A percentile compares a stretch with the other conserved stretches of the same genome.
Conservation (phyloP, 2,888 invertebrate genomes). For the Aradus depressus region DNA sequence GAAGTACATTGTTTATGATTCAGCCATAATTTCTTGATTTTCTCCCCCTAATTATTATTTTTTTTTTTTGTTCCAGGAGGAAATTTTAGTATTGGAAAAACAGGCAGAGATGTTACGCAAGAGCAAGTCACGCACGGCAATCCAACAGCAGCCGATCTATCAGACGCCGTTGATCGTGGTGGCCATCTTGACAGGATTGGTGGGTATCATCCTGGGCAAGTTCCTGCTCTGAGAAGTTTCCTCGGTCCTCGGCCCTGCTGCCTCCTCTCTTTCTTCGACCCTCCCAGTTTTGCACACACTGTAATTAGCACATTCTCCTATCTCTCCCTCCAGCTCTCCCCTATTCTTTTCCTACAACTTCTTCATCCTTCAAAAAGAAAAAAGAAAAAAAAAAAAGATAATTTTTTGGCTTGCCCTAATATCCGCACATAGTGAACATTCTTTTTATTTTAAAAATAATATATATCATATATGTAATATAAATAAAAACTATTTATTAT, state of each 20-base stretch:
- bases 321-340: conserved; percentile 10
- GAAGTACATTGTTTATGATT: background rate
- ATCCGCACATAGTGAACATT: no score
- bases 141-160: conserved; percentile 14
- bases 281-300: conserved; percentile 13
- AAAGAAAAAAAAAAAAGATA: no score
- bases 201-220: conserved; percentile 69
- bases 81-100: conserved; percentile 49
- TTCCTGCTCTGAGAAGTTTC: conserved; percentile 59
- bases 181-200: conserved; percentile 54
- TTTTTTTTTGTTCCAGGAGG: conserved; percentile 42
- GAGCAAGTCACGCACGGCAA: conserved; percentile 37
- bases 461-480: no score
- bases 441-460: no score
- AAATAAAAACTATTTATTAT: no score
- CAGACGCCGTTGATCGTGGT: conserved; percentile 50
- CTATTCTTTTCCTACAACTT: conserved; percentile 2
- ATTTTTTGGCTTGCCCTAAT: no score
- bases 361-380: no score
- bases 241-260: background rate
- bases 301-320: conserved; percentile 24
- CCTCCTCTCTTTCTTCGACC: conserved; percentile 9
- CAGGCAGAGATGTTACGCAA: conserved; percentile 37
- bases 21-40: background rate
- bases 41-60: background rate